These are phyloP conservation scores for Gonocerus acuteangulatus DNA, from an alignment of 2,888 invertebrate genomes.

Conservation along the genomic window DNA sequence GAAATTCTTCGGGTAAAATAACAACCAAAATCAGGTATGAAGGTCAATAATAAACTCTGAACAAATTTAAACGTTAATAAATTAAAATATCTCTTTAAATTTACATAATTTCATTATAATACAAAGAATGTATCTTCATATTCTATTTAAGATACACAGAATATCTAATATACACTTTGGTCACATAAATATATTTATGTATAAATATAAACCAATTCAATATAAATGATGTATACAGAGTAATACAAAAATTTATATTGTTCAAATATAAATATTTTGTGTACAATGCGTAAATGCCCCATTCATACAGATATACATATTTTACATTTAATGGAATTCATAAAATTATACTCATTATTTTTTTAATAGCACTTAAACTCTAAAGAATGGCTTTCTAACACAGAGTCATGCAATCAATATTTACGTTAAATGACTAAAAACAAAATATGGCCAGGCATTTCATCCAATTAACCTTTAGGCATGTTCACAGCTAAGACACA, in stretches of 20 bases:
- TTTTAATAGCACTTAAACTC: conserved; percentile 10
- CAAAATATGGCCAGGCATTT: conserved; percentile 18
- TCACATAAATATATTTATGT: conserved; percentile 16
- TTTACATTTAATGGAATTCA: conserved; percentile 16
- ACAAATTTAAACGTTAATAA: too few species aligned
- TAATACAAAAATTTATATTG: too few species aligned
- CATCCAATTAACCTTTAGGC: neutral
- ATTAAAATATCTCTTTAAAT: too few species aligned
- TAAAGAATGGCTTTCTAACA: conserved; percentile 12
- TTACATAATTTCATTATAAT: neutral
- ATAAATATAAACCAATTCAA: neutral
- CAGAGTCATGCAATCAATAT: conserved; percentile 15
- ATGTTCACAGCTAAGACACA: neutral
- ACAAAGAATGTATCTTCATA: neutral
- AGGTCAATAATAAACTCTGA: too few species aligned
- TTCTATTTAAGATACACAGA: conserved; percentile 6
- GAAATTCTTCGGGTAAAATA: too few species aligned
- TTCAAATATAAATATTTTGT: neutral
- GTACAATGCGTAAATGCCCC: neutral
- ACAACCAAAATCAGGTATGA: too few species aligned
- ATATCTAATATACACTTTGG: conserved; percentile 25
- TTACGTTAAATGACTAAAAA: conserved; percentile 10
- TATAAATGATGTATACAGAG: too few species aligned
- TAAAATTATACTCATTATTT: conserved; percentile 17
- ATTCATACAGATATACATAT: neutral